Percentiles rank a stretch among this genome's conserved stretches.
phyloP scores from a whole-genome alignment of 1,140 invertebrate species.

The Cyrtorhinus lividipennis region DNA sequence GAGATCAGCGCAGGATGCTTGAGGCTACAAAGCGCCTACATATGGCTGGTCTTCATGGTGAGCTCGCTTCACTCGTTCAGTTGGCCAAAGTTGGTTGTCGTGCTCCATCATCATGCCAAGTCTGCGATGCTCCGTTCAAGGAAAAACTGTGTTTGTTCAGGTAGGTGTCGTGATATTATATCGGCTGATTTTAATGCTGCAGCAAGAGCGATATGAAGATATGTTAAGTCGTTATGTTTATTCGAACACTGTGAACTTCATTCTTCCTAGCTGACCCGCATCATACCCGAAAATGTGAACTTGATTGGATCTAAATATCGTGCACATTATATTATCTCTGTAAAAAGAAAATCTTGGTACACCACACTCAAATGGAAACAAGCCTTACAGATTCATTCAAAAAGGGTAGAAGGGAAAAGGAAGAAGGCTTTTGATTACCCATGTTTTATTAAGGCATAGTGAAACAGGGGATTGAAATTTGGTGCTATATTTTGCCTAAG shows the following conservation, averaged over 20 bases:
- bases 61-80: constrained; percentile 21
- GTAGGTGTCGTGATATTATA: constrained; percentile 13
- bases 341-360: no score
- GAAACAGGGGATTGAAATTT: background rate
- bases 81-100: constrained; percentile 20
- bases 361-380: no score
- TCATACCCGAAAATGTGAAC: background rate
- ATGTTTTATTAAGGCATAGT: background rate
- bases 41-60: constrained; percentile 23
- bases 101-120: constrained; percentile 21
- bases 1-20: constrained; percentile 24
- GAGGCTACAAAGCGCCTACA: constrained; percentile 23
- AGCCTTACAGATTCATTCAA: no score
- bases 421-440: background rate
- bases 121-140: constrained; percentile 20
- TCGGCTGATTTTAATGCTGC: background rate
- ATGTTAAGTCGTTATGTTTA: background rate
- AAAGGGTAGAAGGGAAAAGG: background rate
- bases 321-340: no score
- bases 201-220: background rate
- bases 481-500: constrained; percentile 3
- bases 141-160: constrained; percentile 22
- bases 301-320: background rate
- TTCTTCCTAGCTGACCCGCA: background rate
- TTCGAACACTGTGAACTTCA: background rate